These are phyloP conservation scores for Anas platyrhynchos DNA, from an alignment of 2,113 vertebrate genomes.

Conservation along the genomic window DNA sequence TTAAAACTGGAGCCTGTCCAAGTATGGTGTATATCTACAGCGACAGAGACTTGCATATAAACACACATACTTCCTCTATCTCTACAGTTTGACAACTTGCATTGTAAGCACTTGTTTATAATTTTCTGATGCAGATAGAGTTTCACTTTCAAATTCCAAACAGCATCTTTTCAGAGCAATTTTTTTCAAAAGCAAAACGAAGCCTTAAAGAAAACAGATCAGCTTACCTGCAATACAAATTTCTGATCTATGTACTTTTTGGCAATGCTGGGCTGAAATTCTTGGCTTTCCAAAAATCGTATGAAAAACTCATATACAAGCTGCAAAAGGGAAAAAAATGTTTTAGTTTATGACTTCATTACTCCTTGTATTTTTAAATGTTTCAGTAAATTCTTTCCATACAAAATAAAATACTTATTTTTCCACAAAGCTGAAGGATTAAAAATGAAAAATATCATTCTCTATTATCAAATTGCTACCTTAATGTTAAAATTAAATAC, in stretches of 20 bases:
- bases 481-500: constrained; percentile 14
- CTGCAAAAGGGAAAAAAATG: constrained; percentile 73
- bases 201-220: neutral
- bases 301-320: constrained; percentile 99
- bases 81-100: neutral
- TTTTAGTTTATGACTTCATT: neutral
- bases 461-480: neutral
- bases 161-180: neutral
- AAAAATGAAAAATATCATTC: neutral
- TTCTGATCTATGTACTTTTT: constrained; percentile 99
- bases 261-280: constrained; percentile 99
- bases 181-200: neutral
- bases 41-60: neutral
- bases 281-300: constrained; percentile 99
- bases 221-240: constrained; percentile 98
- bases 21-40: neutral
- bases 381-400: neutral
- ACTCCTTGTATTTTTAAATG: neutral
- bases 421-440: neutral
- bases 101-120: neutral
- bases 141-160: neutral
- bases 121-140: neutral
- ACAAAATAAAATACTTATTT: neutral
- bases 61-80: neutral
- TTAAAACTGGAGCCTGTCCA: neutral